phyloP scores from a whole-genome alignment of 2,113 vertebrate genomes.

The Hydropotes inermis region DNA sequence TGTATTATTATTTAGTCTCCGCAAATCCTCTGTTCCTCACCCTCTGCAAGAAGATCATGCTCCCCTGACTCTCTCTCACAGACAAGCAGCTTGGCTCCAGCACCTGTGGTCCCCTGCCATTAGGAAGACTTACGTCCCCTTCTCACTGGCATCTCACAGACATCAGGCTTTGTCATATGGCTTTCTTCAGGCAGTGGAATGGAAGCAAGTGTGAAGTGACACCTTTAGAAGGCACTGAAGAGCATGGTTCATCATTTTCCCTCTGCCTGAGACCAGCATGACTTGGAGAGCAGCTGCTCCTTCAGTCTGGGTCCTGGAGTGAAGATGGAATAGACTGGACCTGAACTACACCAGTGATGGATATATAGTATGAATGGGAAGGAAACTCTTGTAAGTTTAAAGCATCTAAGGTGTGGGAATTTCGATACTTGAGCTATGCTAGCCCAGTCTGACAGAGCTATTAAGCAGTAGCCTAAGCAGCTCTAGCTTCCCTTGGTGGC shows the following conservation, averaged over 20 bases:
- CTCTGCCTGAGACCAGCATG: neutral
- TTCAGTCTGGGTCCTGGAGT: neutral
- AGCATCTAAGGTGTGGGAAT: neutral
- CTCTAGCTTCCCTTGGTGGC: neutral
- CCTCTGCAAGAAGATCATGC: too few relatives aligned
- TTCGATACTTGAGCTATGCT: neutral
- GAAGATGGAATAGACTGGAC: rapidly evolving
- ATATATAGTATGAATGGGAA: neutral
- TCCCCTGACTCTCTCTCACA: neutral
- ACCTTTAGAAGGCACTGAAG: neutral
- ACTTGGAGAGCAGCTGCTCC: neutral
- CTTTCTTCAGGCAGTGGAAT: neutral
- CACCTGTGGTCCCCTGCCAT: too few relatives aligned
- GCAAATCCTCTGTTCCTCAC: neutral
- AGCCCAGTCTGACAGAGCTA: neutral
- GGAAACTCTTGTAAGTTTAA: neutral
- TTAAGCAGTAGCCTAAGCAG: neutral
- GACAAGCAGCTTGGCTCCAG: neutral
- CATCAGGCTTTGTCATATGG: neutral
- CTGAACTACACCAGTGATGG: neutral
- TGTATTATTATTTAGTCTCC: neutral
- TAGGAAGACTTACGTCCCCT: neutral
- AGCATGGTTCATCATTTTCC: neutral
- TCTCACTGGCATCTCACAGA: neutral
- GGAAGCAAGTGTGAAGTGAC: neutral